phyloP scores from a whole-genome alignment of 2,888 invertebrate genomes.

The Xanthorhoe spadicearia region DNA sequence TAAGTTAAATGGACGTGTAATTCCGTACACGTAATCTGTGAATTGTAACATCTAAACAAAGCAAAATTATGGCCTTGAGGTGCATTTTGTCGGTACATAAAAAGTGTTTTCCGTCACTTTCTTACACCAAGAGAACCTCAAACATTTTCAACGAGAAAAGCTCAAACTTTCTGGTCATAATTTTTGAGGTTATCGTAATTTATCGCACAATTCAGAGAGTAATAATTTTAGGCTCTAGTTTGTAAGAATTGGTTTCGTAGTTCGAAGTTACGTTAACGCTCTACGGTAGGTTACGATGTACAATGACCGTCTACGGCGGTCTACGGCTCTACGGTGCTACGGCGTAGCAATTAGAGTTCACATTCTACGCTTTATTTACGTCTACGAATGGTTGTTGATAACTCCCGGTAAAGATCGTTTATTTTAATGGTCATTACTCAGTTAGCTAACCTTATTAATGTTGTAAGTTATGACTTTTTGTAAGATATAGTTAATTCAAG shows the following conservation, averaged over 20 bases:
- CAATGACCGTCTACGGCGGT: constrained; percentile 52
- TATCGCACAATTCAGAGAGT: not conserved
- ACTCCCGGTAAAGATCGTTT: constrained; percentile 35
- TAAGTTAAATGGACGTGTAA: constrained; percentile 52
- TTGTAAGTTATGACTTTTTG: not conserved
- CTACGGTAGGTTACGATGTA: constrained; percentile 24
- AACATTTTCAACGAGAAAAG: not conserved
- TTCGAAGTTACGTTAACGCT: not conserved
- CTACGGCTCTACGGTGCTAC: constrained; percentile 47
- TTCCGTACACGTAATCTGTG: constrained; percentile 49
- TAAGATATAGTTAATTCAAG: not conserved
- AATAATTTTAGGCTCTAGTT: not conserved
- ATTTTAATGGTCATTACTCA: constrained; percentile 35
- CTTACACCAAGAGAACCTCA: constrained; percentile 16
- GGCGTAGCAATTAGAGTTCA: constrained; percentile 68
- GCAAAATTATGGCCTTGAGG: constrained; percentile 21
- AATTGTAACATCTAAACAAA: constrained; percentile 36
- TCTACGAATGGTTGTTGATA: constrained; percentile 40
- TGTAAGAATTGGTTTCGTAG: not conserved
- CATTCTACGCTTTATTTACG: constrained; percentile 60
- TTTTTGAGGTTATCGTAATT: not conserved
- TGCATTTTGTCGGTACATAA: not conserved
- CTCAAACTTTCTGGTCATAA: not conserved
- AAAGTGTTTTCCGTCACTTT: not conserved
- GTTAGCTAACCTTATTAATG: not conserved